Evolutionary conservation across 2,888 invertebrate species (phyloP), one percentile per base, ranked within the genome.

Genomic region (Cabera pusaria): DNA sequence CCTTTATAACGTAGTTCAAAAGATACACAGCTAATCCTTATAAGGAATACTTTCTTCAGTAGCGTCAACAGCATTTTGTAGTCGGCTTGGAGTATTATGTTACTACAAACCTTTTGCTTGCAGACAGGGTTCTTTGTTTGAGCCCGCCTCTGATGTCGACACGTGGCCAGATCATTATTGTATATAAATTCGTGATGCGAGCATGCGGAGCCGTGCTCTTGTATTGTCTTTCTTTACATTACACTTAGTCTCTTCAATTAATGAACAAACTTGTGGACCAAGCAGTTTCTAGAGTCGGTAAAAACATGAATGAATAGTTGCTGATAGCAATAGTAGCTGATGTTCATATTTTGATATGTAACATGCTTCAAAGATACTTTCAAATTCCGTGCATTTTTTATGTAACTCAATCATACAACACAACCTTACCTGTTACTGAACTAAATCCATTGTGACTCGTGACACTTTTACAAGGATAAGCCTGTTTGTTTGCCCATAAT

Each of bases 141-240:
- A 24, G 7, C 4, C 16, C 16, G 44, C 20, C 11, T 37, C 51
- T 53, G 54, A 33, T 32, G 35, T 14, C 44, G 48, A 52, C 52
- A 50, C 49, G 41, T 45, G 35, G 32, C 19, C 21, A 6, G 22
- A 31, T 48, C 34, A 51, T 54, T 55, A 49, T 50, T 52, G 26
- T 44, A 39, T 45, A 45, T 33, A 37, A 47, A 43, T 26, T 22
- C 32, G 41, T 41, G 44, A 48, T 38, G 44, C 20, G 33, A 34
- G 17, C 24, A 20, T 41, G 37, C 2, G 14, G 26, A 14, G 3
- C 14, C 2, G 14, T 14, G 14, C 2, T n/a, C 9, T 17, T 19
- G 20, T 12, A 19, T 19, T 28, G 27, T 27, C 12, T 20, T 19
- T 28, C 19, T 11, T 27, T 9, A 28, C 11, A 5, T 20, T 20